Evolutionary conservation across 2,113 vertebrate genomes (phyloP).

Genomic region (Aptenodytes forsteri): DNA sequence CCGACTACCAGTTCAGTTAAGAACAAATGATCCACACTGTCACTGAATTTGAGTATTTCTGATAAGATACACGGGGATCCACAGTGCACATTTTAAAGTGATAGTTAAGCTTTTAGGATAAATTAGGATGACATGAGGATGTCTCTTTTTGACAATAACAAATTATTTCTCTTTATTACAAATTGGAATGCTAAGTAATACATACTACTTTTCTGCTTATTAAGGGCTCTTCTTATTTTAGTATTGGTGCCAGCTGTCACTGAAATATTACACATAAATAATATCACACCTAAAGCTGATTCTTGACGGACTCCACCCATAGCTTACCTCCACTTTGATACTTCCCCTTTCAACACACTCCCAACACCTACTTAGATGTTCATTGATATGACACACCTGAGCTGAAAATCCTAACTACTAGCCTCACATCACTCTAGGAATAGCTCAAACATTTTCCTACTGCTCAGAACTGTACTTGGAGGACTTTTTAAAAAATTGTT

Average conservation of each 20-base stretch:
- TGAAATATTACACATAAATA: neutral
- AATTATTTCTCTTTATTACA: neutral
- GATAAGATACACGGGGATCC: rapidly evolving
- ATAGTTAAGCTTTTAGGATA: neutral
- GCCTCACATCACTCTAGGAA: neutral
- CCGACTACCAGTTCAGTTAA: neutral
- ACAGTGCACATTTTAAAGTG: neutral
- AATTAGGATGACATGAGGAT: neutral
- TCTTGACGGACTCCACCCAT: neutral
- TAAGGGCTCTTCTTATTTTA: neutral
- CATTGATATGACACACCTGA: neutral
- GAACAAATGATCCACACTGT: neutral
- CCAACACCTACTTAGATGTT: neutral
- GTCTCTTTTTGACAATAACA: neutral
- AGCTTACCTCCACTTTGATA: neutral
- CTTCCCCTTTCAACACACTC: neutral
- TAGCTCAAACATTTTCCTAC: neutral
- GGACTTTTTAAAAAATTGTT: neutral
- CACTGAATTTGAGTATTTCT: neutral
- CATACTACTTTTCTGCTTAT: neutral
- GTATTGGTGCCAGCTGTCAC: neutral
- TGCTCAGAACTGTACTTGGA: neutral
- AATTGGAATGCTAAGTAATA: neutral
- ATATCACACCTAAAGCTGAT: neutral
- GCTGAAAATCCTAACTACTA: neutral